Evolutionary conservation across 2,113 vertebrate species (phyloP).

Genomic region (Sphyrna mokarran): DNA sequence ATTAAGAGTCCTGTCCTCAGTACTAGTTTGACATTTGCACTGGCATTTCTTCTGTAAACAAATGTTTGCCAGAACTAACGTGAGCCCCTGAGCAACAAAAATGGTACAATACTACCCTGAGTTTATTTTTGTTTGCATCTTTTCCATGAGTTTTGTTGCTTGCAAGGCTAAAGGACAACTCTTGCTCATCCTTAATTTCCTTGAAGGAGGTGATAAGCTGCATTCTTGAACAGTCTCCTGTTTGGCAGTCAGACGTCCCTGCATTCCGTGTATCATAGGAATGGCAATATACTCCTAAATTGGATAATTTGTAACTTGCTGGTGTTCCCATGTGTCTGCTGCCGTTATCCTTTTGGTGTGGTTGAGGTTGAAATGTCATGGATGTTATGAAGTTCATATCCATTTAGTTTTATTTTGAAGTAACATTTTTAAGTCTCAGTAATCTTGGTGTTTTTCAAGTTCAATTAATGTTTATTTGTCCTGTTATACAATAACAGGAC

Average conservation of each 20-base stretch:
- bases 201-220: not conserved
- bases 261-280: not conserved
- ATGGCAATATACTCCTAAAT: not conserved
- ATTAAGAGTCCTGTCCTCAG: not conserved
- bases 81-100: not conserved
- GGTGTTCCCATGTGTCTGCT: not conserved
- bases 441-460: not conserved
- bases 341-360: too few relatives aligned
- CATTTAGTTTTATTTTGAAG: not conserved
- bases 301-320: not conserved
- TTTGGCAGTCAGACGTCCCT: too few relatives aligned
- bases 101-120: not conserved
- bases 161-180: too few relatives aligned
- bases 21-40: not conserved
- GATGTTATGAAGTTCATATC: not conserved
- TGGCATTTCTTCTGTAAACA: not conserved
- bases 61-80: not conserved
- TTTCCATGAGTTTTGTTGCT: too few relatives aligned
- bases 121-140: not conserved
- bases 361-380: not conserved
- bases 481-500: not conserved
- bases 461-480: not conserved
- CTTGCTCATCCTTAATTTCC: not conserved
- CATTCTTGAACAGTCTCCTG: not conserved
- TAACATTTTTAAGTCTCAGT: not conserved